Percentiles rank a stretch among this genome's conserved stretches.
Evolutionary conservation across 2,797 vertebrate genomes (phyloP).

Genomic region (Catamblyrhynchus diadema): DNA sequence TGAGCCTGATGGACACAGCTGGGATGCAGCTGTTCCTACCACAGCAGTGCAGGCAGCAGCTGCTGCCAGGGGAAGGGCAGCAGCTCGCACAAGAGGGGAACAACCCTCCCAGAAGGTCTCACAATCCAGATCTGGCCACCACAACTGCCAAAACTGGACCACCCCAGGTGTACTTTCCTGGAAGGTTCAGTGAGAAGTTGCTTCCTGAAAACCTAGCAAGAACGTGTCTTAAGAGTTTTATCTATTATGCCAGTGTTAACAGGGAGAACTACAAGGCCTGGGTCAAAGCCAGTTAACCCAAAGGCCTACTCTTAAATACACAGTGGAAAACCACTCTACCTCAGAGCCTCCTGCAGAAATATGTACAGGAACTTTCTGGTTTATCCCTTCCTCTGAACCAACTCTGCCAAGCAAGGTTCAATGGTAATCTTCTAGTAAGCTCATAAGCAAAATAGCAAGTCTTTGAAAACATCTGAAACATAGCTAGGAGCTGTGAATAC

Average conservation of each 20-base stretch:
- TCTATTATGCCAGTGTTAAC: not conserved
- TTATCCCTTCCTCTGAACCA: not conserved
- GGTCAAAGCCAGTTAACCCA: conserved; percentile 41
- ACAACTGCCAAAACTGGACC: not conserved
- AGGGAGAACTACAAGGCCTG: not conserved
- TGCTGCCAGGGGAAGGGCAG: not conserved
- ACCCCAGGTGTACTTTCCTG: not conserved
- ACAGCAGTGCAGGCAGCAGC: not conserved
- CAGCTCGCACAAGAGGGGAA: not conserved
- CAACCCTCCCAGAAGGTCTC: not conserved
- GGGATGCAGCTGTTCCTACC: not conserved
- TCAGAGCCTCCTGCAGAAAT: not conserved
- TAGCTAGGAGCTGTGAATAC: not conserved
- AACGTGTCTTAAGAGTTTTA: not conserved
- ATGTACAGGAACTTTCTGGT: not conserved
- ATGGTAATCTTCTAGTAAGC: not conserved
- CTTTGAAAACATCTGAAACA: not conserved
- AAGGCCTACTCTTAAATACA: conserved; percentile 35
- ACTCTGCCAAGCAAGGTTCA: conserved; percentile 7
- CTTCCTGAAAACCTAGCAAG: conserved; percentile 3
- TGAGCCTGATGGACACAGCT: not conserved
- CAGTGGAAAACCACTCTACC: conserved; percentile 26
- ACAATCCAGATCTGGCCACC: not conserved
- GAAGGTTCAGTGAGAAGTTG: not conserved
- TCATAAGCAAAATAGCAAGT: not conserved